Conservation (phyloP, 2,797 vertebrate genomes). For the Argya squamiceps region DNA sequence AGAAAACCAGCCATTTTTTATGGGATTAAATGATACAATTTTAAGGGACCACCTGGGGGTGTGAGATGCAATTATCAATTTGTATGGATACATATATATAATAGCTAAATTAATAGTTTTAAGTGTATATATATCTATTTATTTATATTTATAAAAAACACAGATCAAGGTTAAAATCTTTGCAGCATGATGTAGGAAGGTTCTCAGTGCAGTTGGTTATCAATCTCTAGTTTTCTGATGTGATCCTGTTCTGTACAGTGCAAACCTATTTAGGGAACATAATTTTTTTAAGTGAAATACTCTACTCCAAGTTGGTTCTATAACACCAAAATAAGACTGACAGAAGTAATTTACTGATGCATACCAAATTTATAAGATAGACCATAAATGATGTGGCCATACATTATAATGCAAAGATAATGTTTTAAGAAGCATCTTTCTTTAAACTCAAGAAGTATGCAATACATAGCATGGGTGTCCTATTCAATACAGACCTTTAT, state of each 20-base stretch:
- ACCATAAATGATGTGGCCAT: background rate
- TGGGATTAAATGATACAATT: background rate
- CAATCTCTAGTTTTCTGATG: background rate
- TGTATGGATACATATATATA: background rate
- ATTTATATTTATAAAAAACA: background rate
- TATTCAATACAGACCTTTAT: background rate
- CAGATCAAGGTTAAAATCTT: background rate
- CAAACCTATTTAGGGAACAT: background rate
- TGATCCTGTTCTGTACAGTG: background rate
- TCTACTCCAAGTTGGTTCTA: background rate
- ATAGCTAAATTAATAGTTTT: background rate
- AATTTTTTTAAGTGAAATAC: background rate
- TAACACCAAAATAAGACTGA: background rate
- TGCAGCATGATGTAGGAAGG: background rate
- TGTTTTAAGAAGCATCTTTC: background rate
- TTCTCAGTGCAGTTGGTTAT: background rate
- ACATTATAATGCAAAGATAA: background rate
- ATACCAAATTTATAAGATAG: background rate
- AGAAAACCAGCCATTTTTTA: background rate
- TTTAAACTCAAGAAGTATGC: background rate
- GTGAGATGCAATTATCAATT: background rate
- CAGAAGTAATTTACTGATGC: background rate
- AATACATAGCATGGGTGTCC: background rate
- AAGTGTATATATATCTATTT: background rate
- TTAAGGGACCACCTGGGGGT: background rate